phyloP scores from a whole-genome alignment of 2,113 vertebrate genomes.

The Cryptotis parvus region DNA sequence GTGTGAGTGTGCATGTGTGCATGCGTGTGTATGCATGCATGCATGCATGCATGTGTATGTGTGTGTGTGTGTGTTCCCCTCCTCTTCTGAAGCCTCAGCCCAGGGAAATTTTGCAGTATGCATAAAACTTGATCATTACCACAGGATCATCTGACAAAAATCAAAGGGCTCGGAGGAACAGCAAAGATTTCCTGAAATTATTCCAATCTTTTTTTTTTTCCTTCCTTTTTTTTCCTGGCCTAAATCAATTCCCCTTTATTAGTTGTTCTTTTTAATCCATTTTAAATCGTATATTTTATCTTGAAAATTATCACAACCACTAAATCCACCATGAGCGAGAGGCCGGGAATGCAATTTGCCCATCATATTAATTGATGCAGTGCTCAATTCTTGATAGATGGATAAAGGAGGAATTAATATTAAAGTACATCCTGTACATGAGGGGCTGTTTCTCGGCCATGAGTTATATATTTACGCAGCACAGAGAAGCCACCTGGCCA shows the following conservation, averaged over 20 bases:
- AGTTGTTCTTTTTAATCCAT: slow-evolving; percentile 76
- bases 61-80: too few relatives aligned
- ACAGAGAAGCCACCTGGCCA: slow-evolving; percentile 21
- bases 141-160: neutral
- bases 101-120: slow-evolving; percentile 26
- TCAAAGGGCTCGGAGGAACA: neutral
- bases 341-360: slow-evolving; percentile 59
- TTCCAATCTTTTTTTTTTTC: neutral
- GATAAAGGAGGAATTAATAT: slow-evolving; percentile 77
- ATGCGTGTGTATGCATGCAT: too few relatives aligned
- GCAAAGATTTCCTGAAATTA: slow-evolving; percentile 44
- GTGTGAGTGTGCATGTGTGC: neutral
- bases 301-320: slow-evolving; percentile 71
- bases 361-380: slow-evolving; percentile 59
- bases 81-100: slow-evolving; percentile 36
- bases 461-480: slow-evolving; percentile 4
- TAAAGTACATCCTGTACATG: slow-evolving; percentile 46
- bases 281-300: slow-evolving; percentile 65
- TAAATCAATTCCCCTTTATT: slow-evolving; percentile 54
- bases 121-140: neutral
- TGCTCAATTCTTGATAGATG: slow-evolving; percentile 68
- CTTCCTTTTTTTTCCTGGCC: neutral
- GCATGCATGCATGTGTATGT: neutral
- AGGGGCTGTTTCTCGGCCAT: slow-evolving; percentile 21
- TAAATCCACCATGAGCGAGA: slow-evolving; percentile 45